Base-by-base conservation (phyloP, 2,888 invertebrate genomes). In the Drosophila longiperda region DNA sequence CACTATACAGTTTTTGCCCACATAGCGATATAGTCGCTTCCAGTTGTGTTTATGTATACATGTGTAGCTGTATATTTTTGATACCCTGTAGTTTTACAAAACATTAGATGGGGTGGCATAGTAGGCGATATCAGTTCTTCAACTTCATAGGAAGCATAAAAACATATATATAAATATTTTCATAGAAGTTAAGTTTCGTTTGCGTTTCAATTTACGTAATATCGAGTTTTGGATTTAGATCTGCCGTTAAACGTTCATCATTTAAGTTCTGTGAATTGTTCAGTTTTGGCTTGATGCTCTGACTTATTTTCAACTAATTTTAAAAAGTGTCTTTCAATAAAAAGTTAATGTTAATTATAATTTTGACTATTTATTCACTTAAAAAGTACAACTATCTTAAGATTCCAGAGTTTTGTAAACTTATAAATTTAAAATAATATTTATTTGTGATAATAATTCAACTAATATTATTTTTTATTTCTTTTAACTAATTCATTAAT, bases 11-110 rank as follows among this genome's bases (percentile, higher is more conserved):
- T 38, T 52, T 33, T 15, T 38, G 50, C 48, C 59, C 38, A 26
- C 49, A 48, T 29, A 26, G 34, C 59, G 45, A 26, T 55, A 66
- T 29, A 53, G n/a, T 71, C 52, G 20, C 49, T 60, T 45, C 61
- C 66, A 73, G 57, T 67, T 73, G 61, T 54, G 49, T 53, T 58
- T 42, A 67, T 67, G 53, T 74, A 66, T 60, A 73, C 73, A 67
- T 57, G 45, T 61, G 67, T 73, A 67, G 57, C 57, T 66, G 20
- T 61, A 36, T n/a, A 45, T 45, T 57, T 34, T 0, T 32, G 6
- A 67, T 57, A 74, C 57, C 40, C 75, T 61, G n/a, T 11, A 33
- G 3, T 0, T 6, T 8, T 2, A 17, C 8, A 12, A 17, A 11
- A 15, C 1, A 1, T 36, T 2, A 33, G 6, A 34, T 29, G 23